Percentiles rank a stretch among this genome's conserved stretches.
phyloP scores from a whole-genome alignment of 2,888 invertebrate species.

The Cryptocephalus moraei region DNA sequence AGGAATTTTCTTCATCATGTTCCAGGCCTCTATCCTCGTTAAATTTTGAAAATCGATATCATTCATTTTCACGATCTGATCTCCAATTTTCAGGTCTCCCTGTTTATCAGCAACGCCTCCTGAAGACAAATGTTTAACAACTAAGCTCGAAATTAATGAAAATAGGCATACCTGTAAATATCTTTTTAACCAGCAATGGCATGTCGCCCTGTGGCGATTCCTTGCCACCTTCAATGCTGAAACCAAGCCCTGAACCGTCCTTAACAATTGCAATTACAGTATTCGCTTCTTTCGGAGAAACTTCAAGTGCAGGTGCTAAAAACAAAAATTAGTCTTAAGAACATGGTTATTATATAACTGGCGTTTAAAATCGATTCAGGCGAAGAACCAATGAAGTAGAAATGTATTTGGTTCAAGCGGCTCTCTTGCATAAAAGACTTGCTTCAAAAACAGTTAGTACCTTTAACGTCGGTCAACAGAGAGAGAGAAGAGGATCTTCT shows the following conservation, averaged over 20 bases:
- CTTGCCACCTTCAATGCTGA: slow-evolving; percentile 88
- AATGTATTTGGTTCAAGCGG: too few species aligned
- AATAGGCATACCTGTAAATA: slow-evolving; percentile 69
- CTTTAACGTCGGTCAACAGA: slow-evolving; percentile 14
- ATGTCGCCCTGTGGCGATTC: slow-evolving; percentile 84
- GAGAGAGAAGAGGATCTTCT: slow-evolving; percentile 16
- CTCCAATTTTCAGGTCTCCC: slow-evolving; percentile 73
- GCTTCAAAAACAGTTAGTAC: slow-evolving; percentile 4
- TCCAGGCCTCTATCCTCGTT: slow-evolving; percentile 93
- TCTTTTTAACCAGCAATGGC: slow-evolving; percentile 83
- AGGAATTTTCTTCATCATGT: slow-evolving; percentile 79
- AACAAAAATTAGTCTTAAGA: background rate
- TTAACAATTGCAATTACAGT: slow-evolving; percentile 46
- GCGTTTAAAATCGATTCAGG: background rate
- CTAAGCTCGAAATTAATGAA: background rate
- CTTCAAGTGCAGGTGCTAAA: background rate
- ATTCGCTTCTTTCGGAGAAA: slow-evolving; percentile 17
- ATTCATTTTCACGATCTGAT: slow-evolving; percentile 78
- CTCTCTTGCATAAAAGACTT: background rate
- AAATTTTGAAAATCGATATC: slow-evolving; percentile 69
- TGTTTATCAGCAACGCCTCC: slow-evolving; percentile 86
- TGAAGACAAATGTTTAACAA: slow-evolving; percentile 28
- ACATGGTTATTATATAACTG: background rate
- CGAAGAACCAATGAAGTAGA: background rate
- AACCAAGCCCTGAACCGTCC: slow-evolving; percentile 84